A percentile compares a stretch with the other conserved stretches of the same genome.
These are phyloP conservation scores for Lasioglossum lativentre DNA, from an alignment of 2,888 invertebrate species.

Conservation along the genomic window DNA sequence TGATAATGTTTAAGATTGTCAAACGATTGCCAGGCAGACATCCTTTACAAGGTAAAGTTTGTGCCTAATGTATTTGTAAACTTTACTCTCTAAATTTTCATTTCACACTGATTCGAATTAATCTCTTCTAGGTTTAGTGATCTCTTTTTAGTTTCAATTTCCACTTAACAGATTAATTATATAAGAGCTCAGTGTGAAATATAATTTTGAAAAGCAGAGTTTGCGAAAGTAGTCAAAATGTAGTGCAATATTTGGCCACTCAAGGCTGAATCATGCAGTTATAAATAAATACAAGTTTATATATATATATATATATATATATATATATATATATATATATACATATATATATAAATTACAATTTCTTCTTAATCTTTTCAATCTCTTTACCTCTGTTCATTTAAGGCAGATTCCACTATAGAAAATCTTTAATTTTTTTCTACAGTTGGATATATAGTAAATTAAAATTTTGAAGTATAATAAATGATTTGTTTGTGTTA, in stretches of 20 bases:
- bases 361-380: conserved; percentile 12
- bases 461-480: not conserved
- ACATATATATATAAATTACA: not conserved
- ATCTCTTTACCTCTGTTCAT: not conserved
- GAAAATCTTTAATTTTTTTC: not conserved
- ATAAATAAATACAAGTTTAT: conserved; percentile 82
- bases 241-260: conserved; percentile 79
- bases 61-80: conserved; percentile 71
- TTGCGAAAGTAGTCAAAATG: conserved; percentile 81
- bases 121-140: conserved; percentile 14
- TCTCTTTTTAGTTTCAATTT: conserved; percentile 31
- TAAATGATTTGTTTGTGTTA: not conserved
- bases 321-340: not conserved
- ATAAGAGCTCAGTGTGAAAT: conserved; percentile 43
- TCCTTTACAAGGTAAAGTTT: conserved; percentile 48
- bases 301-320: conserved; percentile 58
- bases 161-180: conserved; percentile 11
- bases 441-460: not conserved
- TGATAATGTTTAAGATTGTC: conserved; percentile 83
- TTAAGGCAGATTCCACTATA: not conserved
- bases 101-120: conserved; percentile 43
- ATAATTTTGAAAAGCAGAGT: conserved; percentile 67
- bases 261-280: conserved; percentile 75
- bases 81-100: conserved; percentile 66
- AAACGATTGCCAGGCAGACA: conserved; percentile 63